A percentile compares a stretch with the other conserved stretches of the same genome.
phyloP scores from a whole-genome alignment of 2,113 vertebrate species.

The Bubo blakistoni region DNA sequence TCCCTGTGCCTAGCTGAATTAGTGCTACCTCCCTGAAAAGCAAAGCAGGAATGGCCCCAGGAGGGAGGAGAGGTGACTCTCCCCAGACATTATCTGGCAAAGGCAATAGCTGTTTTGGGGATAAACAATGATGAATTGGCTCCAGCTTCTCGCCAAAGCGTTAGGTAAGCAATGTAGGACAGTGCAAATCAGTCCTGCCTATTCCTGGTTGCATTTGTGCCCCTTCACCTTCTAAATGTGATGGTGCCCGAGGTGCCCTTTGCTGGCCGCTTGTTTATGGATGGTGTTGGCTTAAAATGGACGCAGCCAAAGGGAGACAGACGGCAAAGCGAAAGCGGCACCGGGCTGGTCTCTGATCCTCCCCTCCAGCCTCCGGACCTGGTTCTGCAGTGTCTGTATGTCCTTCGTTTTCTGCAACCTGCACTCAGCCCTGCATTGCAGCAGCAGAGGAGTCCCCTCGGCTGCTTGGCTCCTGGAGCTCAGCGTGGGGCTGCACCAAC shows the following conservation, averaged over 20 bases:
- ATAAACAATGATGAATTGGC: slow-evolving; percentile 18
- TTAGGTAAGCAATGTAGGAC: neutral
- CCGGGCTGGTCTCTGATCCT: neutral
- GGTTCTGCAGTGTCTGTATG: slow-evolving; percentile 65
- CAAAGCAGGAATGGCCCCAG: neutral
- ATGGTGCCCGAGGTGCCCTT: neutral
- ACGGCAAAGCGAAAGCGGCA: fast-evolving
- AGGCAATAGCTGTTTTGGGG: slow-evolving; percentile 21
- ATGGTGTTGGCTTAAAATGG: neutral
- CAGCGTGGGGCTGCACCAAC: neutral
- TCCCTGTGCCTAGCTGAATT: neutral
- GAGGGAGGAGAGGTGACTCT: neutral
- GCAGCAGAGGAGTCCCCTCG: slow-evolving; percentile 47
- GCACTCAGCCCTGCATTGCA: slow-evolving; percentile 74
- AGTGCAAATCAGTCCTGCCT: neutral
- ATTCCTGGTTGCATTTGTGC: neutral
- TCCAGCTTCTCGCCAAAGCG: slow-evolving; percentile 11
- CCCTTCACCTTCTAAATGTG: neutral
- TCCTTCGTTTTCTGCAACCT: slow-evolving; percentile 67
- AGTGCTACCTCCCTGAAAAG: slow-evolving; percentile 12
- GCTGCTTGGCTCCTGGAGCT: neutral
- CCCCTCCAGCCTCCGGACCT: slow-evolving; percentile 18
- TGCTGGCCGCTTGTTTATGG: neutral
- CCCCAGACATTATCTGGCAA: neutral
- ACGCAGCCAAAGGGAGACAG: neutral